Evolutionary conservation across 2,888 invertebrate species (phyloP), one percentile per base, ranked within the genome.

Genomic region (Trilocha varians): DNA sequence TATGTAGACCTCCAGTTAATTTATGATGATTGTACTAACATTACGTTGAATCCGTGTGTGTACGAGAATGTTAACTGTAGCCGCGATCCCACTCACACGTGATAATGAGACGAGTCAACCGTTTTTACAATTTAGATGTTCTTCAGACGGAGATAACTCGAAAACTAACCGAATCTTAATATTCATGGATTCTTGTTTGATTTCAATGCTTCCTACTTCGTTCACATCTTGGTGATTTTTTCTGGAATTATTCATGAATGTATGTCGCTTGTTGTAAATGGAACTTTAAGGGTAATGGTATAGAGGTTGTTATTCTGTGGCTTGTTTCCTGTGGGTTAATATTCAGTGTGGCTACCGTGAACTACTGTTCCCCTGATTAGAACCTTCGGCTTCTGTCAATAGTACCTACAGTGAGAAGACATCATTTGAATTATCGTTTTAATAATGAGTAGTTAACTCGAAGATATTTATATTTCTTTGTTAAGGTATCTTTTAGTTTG

Each of bases 341-440:
- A 60, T 57, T 50, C 51, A 57, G 51, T 48, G 42, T 17, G 39
- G 70, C 71, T 69, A 71, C 71, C 46, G 70, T 66, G 59, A 65
- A 70, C 71, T 70, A 70, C 71, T 55, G 71, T 69, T 58, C 63
- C 40, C 42, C 50, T 53, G 18, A 44, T 53, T 41, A 47, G 42
- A 49, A 55, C 52, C 39, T 17, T 38, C 57, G 48, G 13, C 13
- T 1, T 6, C n/a, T n/a, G n/a, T n/a, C n/a, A n/a, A n/a, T n/a
- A n/a, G n/a, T n/a, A n/a, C n/a, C n/a, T n/a, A n/a, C 8, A 3
- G 25, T 25, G 5, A 25, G 25, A 9, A 9, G 11, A 25, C 25
- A 4, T 25, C 2, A 25, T 3, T 3, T 25, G 11, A 25, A 25
- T 39, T 13, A 38, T 15, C n/a, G 14, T n/a, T 34, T 34, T 32